Evolutionary conservation across 2,888 invertebrate genomes (phyloP).

Genomic region (Caenorhabditis drosophilae): DNA sequence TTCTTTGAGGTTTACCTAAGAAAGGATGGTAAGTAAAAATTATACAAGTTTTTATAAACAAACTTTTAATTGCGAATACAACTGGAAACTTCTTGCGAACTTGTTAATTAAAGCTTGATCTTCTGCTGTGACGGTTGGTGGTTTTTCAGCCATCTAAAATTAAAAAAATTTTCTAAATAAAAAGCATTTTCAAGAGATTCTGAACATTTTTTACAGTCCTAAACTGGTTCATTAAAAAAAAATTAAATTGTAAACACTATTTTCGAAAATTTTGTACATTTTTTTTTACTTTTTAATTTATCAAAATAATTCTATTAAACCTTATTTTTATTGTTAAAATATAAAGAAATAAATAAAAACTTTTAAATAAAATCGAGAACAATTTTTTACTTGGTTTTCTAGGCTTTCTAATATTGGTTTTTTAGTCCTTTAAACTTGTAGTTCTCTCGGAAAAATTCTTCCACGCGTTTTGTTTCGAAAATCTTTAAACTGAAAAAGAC

Average conservation of each 20-base stretch:
- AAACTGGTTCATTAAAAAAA: slow-evolving; percentile 8
- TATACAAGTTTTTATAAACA: background rate
- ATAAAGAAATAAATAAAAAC: too few species aligned
- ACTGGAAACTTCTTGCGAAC: slow-evolving; percentile 91
- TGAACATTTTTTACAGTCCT: too few species aligned
- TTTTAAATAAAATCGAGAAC: too few species aligned
- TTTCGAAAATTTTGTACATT: slow-evolving; percentile 5
- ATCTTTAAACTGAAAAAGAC: slow-evolving; percentile 1
- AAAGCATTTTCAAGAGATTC: too few species aligned
- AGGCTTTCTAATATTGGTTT: too few species aligned
- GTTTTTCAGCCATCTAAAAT: slow-evolving; percentile 16
- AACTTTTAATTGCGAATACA: slow-evolving; percentile 84
- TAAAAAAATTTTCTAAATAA: too few species aligned
- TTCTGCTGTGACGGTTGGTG: slow-evolving; percentile 80
- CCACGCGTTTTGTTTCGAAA: slow-evolving; percentile 12
- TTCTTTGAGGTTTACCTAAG: slow-evolving; percentile 61
- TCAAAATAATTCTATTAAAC: too few species aligned
- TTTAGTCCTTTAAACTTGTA: too few species aligned
- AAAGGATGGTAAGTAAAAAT: slow-evolving; percentile 1
- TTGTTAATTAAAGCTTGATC: slow-evolving; percentile 97
- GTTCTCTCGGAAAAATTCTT: slow-evolving; percentile 18
- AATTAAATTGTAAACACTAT: slow-evolving; percentile 8
- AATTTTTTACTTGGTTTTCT: too few species aligned
- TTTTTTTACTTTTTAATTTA: background rate
- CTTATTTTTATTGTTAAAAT: too few species aligned